Base-by-base conservation (phyloP, 2,888 invertebrate species). In the Tortricodes alternella region DNA sequence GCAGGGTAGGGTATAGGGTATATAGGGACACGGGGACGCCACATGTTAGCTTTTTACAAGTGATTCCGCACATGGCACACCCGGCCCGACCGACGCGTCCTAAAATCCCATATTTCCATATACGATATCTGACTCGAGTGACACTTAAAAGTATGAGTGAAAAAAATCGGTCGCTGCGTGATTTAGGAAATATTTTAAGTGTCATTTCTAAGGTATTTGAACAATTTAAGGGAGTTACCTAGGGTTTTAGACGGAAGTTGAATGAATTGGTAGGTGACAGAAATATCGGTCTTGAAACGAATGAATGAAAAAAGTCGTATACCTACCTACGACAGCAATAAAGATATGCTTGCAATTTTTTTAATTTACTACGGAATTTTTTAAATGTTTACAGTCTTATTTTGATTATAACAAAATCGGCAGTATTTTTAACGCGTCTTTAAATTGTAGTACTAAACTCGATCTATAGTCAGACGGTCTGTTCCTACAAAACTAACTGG, bases 41-140 rank as follows among this genome's bases (percentile, higher is more conserved):
- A 80, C 76, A 79, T 80, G 80, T 73, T 70, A 60, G 67, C 68
- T 74, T 77, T 78, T 77, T 78, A 71, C 63, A 24, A 24, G 64
- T 56, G 62, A 74, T 71, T 72, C 66, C 73, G 60, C 80, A 80
- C 71, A 79, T 80, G 80, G 72, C 63, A 65, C 50, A 60, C 51
- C 51, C 39, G 53, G 60, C 64, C 67, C 70, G 65, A 65, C 67
- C 61, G 43, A 24, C 29, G 46, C 21, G 46, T 21, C 46, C 53
- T 32, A 32, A 32, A 53, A 39, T n/a, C 46, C 27, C 13, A 32
- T 21, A 21, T 21, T 16, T 29, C n/a, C 18, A 15, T 15, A 15
- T 27, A 46, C 29, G n/a, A 43, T 51, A 44, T 52, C 43, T 13
- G 21, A 21, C 37, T 41, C 34, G 19, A 50, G 49, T 49, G 56